Evolutionary conservation across 2,888 invertebrate species (phyloP), one percentile per base, ranked within the genome.

Genomic region (Tridacna crocea): DNA sequence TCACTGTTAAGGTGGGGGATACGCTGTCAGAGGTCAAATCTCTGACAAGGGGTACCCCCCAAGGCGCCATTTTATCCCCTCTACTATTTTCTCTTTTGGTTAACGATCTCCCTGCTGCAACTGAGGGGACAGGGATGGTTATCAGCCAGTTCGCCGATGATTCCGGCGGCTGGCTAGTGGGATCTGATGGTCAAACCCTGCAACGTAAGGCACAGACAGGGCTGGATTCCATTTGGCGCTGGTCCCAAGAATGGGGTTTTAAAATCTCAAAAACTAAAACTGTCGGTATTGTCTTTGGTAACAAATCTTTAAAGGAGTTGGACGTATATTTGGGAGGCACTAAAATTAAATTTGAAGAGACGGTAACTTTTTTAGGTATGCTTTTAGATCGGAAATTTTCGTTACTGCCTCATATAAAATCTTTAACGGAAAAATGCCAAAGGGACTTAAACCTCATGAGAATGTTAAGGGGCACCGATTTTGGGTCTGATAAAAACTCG

Each of bases 111-210:
- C 77, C 76, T 51, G 80, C 65, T 55, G 24, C 24, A 63, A 8
- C 27, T 13, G 26, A 63, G 63, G 63, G 63, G 63, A 26, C 63
- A 63, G 63, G 63, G 24, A 75, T 80, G 79, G 63, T 75, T 26
- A 60, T 75, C 22, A 73, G 65, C 55, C 72, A 74, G 51, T 81
- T 77, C 60, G 74, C 74, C 17, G 77, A 81, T 77, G 81, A 81
- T 36, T 73, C 74, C 1, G 73, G 74, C 36, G 63, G 68, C n/a
- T 81, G 77, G 81, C 72, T 66, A 74, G n/a, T 24, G n/a, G 73
- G 77, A n/a, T 68, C 73, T 26, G 74, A 68, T 51, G 55, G 66
- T 26, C 27, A n/a, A 24, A 27, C 73, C n/a, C 73, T 74, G n/a
- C 26, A 66, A 22, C 73, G 61, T 36, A 68, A 74, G 26, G 77